phyloP scores from a whole-genome alignment of 2,113 vertebrate species.

The Nibea albiflora region DNA sequence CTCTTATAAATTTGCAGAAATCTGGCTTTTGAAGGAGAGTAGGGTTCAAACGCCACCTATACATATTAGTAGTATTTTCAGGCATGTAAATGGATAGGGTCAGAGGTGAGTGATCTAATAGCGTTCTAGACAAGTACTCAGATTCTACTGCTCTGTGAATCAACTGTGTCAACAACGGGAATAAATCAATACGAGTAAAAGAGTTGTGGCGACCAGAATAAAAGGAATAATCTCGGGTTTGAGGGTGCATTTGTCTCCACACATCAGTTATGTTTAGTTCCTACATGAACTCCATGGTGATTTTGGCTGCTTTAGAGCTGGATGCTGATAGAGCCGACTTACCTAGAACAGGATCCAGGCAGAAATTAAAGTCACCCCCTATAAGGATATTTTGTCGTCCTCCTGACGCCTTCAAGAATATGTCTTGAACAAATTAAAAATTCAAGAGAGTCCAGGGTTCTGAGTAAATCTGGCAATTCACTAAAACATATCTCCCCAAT shows the following conservation, averaged over 20 bases:
- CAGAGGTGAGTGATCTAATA: not conserved
- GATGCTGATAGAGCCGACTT: not conserved
- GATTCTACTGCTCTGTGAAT: not conserved
- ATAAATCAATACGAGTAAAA: not conserved
- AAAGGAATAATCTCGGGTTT: not conserved
- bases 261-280: conserved; percentile 9
- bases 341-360: conserved; percentile 15
- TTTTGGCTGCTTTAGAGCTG: conserved; percentile 22
- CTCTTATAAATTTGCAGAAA: not conserved
- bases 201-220: not conserved
- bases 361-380: conserved; percentile 25
- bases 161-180: not conserved
- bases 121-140: not conserved
- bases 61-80: not conserved
- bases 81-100: not conserved
- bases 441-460: conserved; percentile 3
- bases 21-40: not conserved
- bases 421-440: not conserved
- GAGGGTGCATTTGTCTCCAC: conserved; percentile 16
- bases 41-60: not conserved
- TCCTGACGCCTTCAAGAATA: conserved; percentile 1
- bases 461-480: conserved; percentile 12
- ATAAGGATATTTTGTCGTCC: not conserved
- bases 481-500: conserved; percentile 2
- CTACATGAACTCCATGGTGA: conserved; percentile 18